Evolutionary conservation across 2,113 vertebrate species (phyloP).

Genomic region (Pithys albifrons): DNA sequence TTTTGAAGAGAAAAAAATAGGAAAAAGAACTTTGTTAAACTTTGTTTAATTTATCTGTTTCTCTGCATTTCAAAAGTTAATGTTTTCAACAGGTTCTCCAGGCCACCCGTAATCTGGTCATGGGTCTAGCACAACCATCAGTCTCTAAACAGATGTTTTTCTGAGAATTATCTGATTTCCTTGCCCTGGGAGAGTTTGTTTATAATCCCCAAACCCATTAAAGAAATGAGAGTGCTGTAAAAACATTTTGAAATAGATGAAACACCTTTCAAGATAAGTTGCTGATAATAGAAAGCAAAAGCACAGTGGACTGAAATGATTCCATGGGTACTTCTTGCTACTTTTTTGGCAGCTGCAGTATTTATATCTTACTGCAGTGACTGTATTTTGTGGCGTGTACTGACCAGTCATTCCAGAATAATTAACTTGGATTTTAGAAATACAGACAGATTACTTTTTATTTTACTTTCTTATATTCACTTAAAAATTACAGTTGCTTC

Average conservation of each 20-base stretch:
- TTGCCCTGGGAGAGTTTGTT: not conserved
- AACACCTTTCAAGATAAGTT: slow-evolving; percentile 8
- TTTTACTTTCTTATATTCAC: not conserved
- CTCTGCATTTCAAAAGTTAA: not conserved
- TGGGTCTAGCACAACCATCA: not conserved
- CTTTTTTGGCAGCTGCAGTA: not conserved
- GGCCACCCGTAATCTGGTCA: not conserved
- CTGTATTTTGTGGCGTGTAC: not conserved
- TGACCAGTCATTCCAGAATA: not conserved
- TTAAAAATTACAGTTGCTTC: not conserved
- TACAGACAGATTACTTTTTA: not conserved
- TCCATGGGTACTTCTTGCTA: not conserved
- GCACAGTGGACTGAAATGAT: not conserved
- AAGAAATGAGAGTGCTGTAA: slow-evolving; percentile 3
- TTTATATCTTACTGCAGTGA: not conserved
- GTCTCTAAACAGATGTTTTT: slow-evolving; percentile 6
- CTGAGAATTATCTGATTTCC: slow-evolving; percentile 2
- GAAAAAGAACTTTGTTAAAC: not conserved
- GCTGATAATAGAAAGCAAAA: not conserved
- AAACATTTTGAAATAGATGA: slow-evolving; percentile 26
- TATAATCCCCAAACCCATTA: not conserved
- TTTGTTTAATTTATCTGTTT: slow-evolving; percentile 22
- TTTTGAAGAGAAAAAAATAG: not conserved
- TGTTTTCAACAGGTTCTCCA: not conserved
- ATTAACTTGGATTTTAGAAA: not conserved